Evolutionary conservation across 2,797 vertebrate species (phyloP).

Genomic region (Myotis planiceps): DNA sequence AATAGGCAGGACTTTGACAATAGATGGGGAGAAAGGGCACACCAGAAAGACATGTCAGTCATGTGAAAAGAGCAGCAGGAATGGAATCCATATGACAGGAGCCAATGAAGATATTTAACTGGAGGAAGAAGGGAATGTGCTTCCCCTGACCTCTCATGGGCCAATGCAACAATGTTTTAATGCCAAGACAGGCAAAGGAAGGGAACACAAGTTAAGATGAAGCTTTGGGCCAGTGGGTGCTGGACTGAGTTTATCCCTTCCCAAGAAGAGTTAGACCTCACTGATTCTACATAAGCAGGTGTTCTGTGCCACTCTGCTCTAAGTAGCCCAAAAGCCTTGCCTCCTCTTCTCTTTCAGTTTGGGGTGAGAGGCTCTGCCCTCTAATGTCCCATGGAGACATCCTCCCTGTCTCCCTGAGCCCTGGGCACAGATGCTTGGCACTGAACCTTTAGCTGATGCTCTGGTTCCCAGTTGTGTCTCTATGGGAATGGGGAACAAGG

Average conservation of each 20-base stretch:
- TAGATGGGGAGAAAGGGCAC: background rate
- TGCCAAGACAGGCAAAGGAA: background rate
- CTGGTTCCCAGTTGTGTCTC: conserved; percentile 14
- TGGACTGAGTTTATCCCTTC: background rate
- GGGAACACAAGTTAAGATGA: background rate
- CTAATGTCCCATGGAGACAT: background rate
- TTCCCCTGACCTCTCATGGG: background rate
- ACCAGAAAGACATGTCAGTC: background rate
- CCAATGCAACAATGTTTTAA: background rate
- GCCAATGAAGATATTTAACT: background rate
- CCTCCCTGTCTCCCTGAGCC: background rate
- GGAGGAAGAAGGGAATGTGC: background rate
- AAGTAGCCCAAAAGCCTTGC: background rate
- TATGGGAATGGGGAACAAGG: background rate
- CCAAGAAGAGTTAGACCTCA: background rate
- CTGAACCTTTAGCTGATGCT: conserved; percentile 5
- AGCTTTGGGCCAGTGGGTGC: background rate
- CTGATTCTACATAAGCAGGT: background rate
- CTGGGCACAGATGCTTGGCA: background rate
- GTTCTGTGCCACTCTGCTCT: background rate
- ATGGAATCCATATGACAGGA: background rate
- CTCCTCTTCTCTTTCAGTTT: background rate
- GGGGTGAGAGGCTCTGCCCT: background rate
- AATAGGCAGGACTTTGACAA: background rate
- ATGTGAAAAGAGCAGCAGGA: background rate